phyloP scores from a whole-genome alignment of 2,888 invertebrate genomes.

The Marasmarcha lunaedactyla region DNA sequence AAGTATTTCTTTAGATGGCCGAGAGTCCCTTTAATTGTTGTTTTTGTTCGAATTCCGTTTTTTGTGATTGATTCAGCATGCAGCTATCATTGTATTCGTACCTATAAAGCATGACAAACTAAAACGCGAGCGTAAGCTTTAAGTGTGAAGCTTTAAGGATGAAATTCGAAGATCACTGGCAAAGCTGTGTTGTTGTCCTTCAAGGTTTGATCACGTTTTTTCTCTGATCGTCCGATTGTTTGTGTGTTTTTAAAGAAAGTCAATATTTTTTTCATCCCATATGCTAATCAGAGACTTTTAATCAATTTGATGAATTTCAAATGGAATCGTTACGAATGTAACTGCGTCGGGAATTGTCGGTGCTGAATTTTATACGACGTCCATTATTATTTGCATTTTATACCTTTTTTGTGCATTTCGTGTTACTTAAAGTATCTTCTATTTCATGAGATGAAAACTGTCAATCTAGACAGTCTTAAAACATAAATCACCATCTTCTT shows the following conservation, averaged over 20 bases:
- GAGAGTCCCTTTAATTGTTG: conserved; percentile 60
- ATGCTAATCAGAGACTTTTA: conserved; percentile 49
- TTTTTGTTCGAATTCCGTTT: conserved; percentile 67
- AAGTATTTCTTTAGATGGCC: conserved; percentile 60
- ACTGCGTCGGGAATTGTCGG: background rate
- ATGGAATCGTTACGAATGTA: conserved; percentile 6
- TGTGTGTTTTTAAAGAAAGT: conserved; percentile 59
- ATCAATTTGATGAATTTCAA: conserved; percentile 55
- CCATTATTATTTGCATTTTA: too few species aligned
- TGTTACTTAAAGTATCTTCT: too few species aligned
- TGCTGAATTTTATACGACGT: too few species aligned
- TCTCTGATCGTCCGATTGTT: conserved; percentile 47
- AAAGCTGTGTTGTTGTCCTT: conserved; percentile 20
- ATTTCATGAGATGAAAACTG: too few species aligned
- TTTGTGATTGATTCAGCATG: conserved; percentile 67
- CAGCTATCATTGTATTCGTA: conserved; percentile 64
- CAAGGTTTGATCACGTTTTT: conserved; percentile 60
- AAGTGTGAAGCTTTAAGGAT: background rate
- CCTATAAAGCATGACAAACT: background rate
- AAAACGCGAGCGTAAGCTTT: too few species aligned
- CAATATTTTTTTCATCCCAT: conserved; percentile 21
- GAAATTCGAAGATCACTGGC: background rate
- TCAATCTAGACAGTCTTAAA: too few species aligned
- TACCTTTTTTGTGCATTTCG: too few species aligned
- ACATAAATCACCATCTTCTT: too few species aligned